These are phyloP conservation scores for Drepanosiphum platanoidis DNA, from an alignment of 2,888 invertebrate genomes.

Conservation along the genomic window DNA sequence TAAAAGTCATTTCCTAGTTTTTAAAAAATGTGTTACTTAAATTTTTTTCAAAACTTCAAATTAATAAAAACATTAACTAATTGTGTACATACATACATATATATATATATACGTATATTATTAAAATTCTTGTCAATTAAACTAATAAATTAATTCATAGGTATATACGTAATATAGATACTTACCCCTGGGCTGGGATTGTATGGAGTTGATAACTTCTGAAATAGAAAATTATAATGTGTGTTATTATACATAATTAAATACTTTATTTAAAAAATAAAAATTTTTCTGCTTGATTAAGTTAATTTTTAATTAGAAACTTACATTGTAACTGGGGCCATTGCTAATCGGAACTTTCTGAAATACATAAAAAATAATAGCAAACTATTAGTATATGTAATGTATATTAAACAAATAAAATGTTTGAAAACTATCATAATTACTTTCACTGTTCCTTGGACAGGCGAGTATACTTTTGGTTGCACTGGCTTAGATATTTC, in stretches of 20 bases:
- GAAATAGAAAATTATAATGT: background rate
- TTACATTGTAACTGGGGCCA: constrained; percentile 62
- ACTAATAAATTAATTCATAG: no score
- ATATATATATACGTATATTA: no score
- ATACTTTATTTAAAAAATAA: background rate
- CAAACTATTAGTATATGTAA: constrained; percentile 2
- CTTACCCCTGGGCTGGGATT: constrained; percentile 53
- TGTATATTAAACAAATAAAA: background rate
- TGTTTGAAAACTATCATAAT: background rate
- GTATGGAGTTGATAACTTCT: constrained; percentile 45
- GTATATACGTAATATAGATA: background rate
- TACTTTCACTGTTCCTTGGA: constrained; percentile 65
- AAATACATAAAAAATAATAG: constrained; percentile 29
- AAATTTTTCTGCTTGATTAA: background rate
- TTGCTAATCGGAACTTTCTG: constrained; percentile 60
- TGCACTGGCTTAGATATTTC: constrained; percentile 79
- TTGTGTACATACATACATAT: no score
- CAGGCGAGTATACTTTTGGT: constrained; percentile 81
- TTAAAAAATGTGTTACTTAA: no score
- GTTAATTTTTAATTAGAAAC: constrained; percentile 36
- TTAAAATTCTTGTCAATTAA: no score
- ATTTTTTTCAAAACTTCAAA: no score
- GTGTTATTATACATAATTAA: background rate
- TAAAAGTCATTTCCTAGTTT: no score
- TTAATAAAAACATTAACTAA: no score